Conservation (phyloP, 2,113 vertebrate species). For the Eupsittula cactorum region DNA sequence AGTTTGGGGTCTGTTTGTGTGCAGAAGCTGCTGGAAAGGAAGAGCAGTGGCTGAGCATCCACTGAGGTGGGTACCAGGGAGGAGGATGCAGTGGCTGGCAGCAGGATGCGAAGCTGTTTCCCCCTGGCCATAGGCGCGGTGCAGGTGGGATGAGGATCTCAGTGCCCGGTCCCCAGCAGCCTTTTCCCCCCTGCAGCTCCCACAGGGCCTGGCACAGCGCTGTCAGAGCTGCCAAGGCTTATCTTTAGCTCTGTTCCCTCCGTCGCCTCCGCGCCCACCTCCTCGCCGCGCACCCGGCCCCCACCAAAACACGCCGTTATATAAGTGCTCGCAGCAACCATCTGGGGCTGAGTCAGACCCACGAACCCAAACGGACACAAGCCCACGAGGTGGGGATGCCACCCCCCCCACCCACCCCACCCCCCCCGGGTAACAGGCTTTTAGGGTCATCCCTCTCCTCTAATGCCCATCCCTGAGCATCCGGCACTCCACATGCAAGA, state of each 20-base stretch:
- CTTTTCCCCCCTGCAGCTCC: constrained; percentile 23
- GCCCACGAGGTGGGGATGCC: not conserved
- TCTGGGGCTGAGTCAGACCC: constrained; percentile 63
- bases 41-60: not conserved
- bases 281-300: constrained; percentile 56
- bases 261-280: constrained; percentile 58
- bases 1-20: not conserved
- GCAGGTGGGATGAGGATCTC: not conserved
- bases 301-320: constrained; percentile 46
- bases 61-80: not conserved
- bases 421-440: not conserved
- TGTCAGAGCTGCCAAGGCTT: constrained; percentile 52
- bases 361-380: constrained; percentile 17
- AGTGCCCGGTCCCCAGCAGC: not conserved
- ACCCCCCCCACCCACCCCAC: too few relatives aligned
- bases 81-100: not conserved
- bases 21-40: not conserved
- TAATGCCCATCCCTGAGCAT: accelerated
- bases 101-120: not conserved
- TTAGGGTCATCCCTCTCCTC: not conserved
- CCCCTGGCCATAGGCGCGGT: accelerated
- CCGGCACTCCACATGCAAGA: accelerated
- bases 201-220: not conserved
- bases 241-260: constrained; percentile 70
- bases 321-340: constrained; percentile 25